Evolutionary conservation across 2,888 invertebrate genomes (phyloP), one percentile per base, ranked within the genome.

Genomic region (Endotricha flammealis): DNA sequence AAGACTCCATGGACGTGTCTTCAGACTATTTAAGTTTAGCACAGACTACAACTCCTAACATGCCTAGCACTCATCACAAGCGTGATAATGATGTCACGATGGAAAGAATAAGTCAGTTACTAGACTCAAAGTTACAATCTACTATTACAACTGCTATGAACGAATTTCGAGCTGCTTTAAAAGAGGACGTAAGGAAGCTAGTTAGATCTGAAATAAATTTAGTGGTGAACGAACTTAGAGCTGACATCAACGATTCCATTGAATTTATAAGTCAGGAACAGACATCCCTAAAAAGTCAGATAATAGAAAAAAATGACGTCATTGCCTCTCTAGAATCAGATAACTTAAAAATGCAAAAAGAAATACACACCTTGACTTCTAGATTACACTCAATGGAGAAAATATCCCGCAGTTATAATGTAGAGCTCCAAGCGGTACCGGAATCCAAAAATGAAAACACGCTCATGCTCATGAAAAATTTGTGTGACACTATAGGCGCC

Each of bases 401-500:
- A n/a, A 17, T 36, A 6, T 41, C 41, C 0, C 35, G 41, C 6
- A 33, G 25, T 7, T 32, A 16, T n/a, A 43, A 46, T 25, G 4
- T 46, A 4, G 46, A 46, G 16, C 13, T 46, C 1, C 46, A 46
- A 14, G 32, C 34, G 1, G 38, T 46, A 0, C 42, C 46, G 1
- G 46, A 46, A 30, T 16, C 5, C 0, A 17, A 13, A 1, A 34
- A 17, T 12, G 43, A 46, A 23, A 40, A 39, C 28, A 10, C 32
- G 1, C 3, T 24, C 1, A 3, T 5, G 1, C 9, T 43, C 1
- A 23, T 43, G 3, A 35, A 36, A 17, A 35, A 32, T 2, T 27
- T 42, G 2, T 39, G 36, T 23, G 17, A 25, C n/a, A 12, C 23
- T 3, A 20, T 42, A n/a, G 13, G 20, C 5, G 6, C 17, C 3